Conservation (phyloP, 2,113 vertebrate species). For the Ursus arctos region DNA sequence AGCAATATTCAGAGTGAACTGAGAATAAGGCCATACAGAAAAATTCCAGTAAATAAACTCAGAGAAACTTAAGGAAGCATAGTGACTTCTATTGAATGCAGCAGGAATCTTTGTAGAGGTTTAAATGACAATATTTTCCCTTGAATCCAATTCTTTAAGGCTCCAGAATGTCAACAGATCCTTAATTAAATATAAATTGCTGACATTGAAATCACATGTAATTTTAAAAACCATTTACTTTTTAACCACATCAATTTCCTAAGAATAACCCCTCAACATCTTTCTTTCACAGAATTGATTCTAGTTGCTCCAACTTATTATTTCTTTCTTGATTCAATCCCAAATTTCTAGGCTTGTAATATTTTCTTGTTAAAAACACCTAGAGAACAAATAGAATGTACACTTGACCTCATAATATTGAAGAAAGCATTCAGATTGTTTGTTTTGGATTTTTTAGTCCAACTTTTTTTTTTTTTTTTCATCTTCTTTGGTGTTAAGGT, state of each 20-base stretch:
- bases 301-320: not conserved
- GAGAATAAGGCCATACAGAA: not conserved
- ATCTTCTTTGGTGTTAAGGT: not conserved
- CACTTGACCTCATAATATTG: not conserved
- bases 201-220: not conserved
- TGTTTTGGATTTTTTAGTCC: not conserved
- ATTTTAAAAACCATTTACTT: not conserved
- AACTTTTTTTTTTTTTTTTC: not conserved
- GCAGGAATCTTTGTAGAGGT: not conserved
- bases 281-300: not conserved
- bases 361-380: not conserved
- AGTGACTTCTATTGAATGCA: not conserved
- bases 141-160: not conserved
- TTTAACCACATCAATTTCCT: not conserved
- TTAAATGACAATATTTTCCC: not conserved
- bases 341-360: not conserved
- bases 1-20: not conserved
- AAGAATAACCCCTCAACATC: not conserved
- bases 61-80: not conserved
- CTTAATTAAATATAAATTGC: constrained; percentile 6
- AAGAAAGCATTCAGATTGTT: not conserved
- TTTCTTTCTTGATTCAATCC: not conserved
- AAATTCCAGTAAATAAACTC: not conserved
- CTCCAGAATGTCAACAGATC: not conserved
- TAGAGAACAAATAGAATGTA: not conserved